Conservation (phyloP, 2,888 invertebrate species). For the Flexamia atlantica region DNA sequence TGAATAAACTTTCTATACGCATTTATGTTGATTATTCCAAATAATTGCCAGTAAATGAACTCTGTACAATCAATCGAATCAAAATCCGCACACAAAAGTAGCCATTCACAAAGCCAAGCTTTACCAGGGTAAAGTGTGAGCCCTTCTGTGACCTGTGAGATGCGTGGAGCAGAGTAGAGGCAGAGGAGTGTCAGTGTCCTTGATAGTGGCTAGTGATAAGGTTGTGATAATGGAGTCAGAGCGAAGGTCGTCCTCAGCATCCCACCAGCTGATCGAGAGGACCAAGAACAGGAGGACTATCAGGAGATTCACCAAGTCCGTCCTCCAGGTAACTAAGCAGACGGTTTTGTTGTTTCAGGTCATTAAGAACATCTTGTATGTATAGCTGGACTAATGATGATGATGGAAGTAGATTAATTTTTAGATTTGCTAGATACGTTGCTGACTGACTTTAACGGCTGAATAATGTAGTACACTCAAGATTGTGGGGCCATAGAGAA, state of each 20-base stretch:
- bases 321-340: constrained; percentile 66
- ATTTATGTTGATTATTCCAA: constrained; percentile 1
- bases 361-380: no score
- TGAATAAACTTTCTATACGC: neutral
- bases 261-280: constrained; percentile 63
- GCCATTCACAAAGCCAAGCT: neutral
- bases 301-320: constrained; percentile 63
- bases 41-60: constrained; percentile 34
- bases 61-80: neutral
- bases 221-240: constrained; percentile 1
- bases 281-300: constrained; percentile 65
- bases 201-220: constrained; percentile 26
- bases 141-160: neutral
- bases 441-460: no score
- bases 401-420: no score
- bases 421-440: no score
- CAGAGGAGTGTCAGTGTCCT: neutral
- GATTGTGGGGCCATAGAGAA: no score
- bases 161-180: neutral
- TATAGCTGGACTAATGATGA: no score
- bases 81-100: neutral
- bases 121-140: neutral
- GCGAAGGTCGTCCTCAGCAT: constrained; percentile 36
- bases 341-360: no score
- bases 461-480: no score